These are phyloP conservation scores for Trachythela sp. DNA, from an alignment of 64 coral and sea anemone genomes.

Conservation along the genomic window DNA sequence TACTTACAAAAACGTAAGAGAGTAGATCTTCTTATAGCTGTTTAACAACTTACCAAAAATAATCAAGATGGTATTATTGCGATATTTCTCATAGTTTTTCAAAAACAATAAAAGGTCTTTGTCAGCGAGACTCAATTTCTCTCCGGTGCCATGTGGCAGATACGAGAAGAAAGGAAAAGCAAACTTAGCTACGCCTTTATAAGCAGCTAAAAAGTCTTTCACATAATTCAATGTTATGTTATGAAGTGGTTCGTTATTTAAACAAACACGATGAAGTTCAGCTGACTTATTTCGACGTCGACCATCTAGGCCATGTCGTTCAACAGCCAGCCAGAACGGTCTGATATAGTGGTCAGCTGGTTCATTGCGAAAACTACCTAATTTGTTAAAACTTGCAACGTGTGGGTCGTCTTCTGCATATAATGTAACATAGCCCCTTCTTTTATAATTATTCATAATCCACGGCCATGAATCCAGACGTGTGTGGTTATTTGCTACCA, in stretches of 20 bases:
- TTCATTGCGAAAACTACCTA: background rate
- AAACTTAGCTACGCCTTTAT: background rate
- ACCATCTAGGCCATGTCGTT: background rate
- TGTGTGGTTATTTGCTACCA: background rate
- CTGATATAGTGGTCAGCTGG: background rate
- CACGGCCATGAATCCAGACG: slow-evolving; percentile 48
- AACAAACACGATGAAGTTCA: background rate
- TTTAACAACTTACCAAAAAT: background rate
- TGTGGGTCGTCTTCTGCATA: slow-evolving; percentile 52
- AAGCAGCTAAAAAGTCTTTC: background rate
- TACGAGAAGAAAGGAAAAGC: background rate
- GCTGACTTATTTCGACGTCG: background rate
- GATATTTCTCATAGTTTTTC: background rate
- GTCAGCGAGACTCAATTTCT: background rate
- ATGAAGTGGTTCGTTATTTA: background rate
- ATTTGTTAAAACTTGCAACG: background rate
- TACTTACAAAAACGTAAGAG: no score
- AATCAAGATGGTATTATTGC: background rate
- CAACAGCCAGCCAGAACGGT: background rate
- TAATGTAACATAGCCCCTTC: slow-evolving; percentile 48
- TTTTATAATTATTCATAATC: slow-evolving; percentile 47
- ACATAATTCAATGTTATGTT: background rate
- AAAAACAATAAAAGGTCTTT: background rate
- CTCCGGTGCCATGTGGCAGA: slow-evolving; percentile 8
- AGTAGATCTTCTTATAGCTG: no score